These are phyloP conservation scores for Ernsta delagoae DNA, from an alignment of 2,888 invertebrate genomes.

Conservation along the genomic window DNA sequence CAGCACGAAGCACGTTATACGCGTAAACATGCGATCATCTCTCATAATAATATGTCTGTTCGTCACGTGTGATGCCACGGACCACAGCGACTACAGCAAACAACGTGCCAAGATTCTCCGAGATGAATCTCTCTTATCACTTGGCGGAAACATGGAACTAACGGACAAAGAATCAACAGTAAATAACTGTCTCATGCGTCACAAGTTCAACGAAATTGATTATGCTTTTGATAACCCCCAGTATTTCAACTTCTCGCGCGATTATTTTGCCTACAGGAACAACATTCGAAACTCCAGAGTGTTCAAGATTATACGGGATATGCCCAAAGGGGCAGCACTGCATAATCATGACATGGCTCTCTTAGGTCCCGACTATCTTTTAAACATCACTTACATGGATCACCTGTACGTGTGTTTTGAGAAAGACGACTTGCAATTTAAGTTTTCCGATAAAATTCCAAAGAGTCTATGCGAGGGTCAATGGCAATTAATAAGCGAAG, in stretches of 20 bases:
- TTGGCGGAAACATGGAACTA: conserved; percentile 83
- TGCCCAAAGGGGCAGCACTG: conserved; percentile 91
- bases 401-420: conserved; percentile 83
- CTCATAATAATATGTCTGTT: conserved; percentile 38
- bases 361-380: conserved; percentile 85
- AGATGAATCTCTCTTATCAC: conserved; percentile 69
- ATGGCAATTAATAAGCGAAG: conserved; percentile 81
- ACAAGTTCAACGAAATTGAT: conserved; percentile 82
- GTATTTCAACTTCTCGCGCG: conserved; percentile 86
- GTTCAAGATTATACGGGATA: conserved; percentile 86
- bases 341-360: conserved; percentile 89
- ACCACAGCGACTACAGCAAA: conserved; percentile 50
- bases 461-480: conserved; percentile 48
- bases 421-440: conserved; percentile 47
- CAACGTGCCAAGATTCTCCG: conserved; percentile 73
- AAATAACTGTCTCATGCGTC: conserved; percentile 85
- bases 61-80: conserved; percentile 52
- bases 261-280: conserved; percentile 86
- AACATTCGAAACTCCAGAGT: conserved; percentile 86
- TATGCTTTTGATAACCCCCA: conserved; percentile 82
- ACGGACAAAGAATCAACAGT: conserved; percentile 76
- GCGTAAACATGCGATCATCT: conserved; percentile 42
- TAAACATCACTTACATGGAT: conserved; percentile 86
- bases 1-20: conserved; percentile 16
- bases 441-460: conserved; percentile 60